Conservation (phyloP, 2,888 invertebrate species). For the Marronus borbonicus region DNA sequence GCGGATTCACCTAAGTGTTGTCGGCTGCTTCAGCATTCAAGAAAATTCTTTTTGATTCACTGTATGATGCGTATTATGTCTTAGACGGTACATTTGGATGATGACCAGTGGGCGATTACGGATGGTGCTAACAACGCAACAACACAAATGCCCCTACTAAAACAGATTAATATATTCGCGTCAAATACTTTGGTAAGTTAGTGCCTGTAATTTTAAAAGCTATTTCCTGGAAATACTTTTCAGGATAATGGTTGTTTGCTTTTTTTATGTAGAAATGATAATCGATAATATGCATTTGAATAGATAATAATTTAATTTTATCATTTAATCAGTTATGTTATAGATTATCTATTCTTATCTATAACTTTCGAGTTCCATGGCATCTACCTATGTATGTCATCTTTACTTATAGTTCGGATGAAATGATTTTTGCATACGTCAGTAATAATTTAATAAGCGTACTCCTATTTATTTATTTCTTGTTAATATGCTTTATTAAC, state of each 20-base stretch:
- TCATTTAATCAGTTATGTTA: no score
- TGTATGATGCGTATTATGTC: slow-evolving; percentile 55
- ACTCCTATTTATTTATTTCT: no score
- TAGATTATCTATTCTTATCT: no score
- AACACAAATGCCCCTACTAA: slow-evolving; percentile 70
- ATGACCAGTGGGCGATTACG: slow-evolving; percentile 72
- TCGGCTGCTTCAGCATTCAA: slow-evolving; percentile 58
- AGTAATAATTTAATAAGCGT: no score
- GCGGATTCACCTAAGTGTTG: slow-evolving; percentile 60
- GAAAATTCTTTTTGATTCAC: slow-evolving; percentile 54
- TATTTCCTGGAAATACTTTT: not conserved
- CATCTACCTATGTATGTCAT: no score
- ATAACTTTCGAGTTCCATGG: no score
- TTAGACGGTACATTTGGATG: slow-evolving; percentile 77
- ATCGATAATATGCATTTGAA: no score
- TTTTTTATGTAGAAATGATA: no score
- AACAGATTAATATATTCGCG: slow-evolving; percentile 72
- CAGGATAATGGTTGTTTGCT: not conserved
- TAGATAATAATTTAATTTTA: no score
- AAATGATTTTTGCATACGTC: no score
- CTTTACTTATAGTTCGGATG: no score
- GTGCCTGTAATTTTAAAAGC: not conserved
- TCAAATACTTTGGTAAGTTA: slow-evolving; percentile 73
- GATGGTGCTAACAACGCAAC: slow-evolving; percentile 72
- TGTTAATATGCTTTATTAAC: no score